Percentiles rank a stretch among this genome's conserved stretches.
These are phyloP conservation scores for Eidolon dupreanum DNA, from an alignment of 2,797 vertebrate genomes.

Conservation along the genomic window DNA sequence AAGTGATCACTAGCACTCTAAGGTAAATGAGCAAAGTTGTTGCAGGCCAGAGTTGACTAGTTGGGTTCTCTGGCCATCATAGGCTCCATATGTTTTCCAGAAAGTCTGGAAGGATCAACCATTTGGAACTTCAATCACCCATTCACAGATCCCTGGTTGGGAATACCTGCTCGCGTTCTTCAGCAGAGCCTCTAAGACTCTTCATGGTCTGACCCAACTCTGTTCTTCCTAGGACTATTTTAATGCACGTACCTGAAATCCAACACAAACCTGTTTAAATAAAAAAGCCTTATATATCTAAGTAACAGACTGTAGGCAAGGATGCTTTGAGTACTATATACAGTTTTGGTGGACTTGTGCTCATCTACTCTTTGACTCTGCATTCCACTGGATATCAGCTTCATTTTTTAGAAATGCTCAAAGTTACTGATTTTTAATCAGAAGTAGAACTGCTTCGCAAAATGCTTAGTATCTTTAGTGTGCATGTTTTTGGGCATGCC, in stretches of 20 bases:
- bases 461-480: background rate
- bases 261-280: background rate
- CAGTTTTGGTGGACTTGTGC: background rate
- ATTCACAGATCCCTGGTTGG: background rate
- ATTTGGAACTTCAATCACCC: background rate
- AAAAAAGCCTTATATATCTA: background rate
- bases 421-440: background rate
- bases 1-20: background rate
- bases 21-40: background rate
- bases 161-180: background rate
- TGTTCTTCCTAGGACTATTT: background rate
- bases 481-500: background rate
- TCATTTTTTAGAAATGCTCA: background rate
- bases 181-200: background rate
- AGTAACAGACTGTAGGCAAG: background rate
- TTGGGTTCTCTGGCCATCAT: background rate
- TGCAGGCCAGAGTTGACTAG: background rate
- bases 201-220: background rate
- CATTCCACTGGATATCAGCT: background rate
- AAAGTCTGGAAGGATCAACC: background rate
- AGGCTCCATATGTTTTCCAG: background rate
- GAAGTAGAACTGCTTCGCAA: background rate
- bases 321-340: background rate
- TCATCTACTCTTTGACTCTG: background rate
- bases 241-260: background rate